A percentile compares a stretch with the other conserved stretches of the same genome.
These are phyloP conservation scores for Anabas testudineus DNA, from an alignment of 2,797 vertebrate genomes.

Conservation along the genomic window DNA sequence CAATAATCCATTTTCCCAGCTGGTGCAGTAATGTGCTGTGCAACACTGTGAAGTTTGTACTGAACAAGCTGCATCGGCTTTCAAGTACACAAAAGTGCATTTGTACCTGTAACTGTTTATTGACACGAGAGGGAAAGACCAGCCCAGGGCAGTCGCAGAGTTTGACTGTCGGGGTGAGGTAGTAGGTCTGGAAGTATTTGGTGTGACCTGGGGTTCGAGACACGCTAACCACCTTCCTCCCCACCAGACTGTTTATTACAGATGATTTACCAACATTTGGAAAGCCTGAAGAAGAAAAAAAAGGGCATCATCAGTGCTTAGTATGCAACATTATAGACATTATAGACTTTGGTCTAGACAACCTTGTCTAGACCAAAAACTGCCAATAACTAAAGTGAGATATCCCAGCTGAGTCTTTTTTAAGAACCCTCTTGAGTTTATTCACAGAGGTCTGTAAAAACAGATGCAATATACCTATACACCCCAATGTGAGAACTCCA, in stretches of 20 bases:
- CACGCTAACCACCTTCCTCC: slow-evolving; percentile 92
- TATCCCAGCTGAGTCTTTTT: neutral
- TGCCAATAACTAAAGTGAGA: neutral
- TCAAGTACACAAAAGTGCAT: neutral
- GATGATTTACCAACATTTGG: slow-evolving; percentile 95
- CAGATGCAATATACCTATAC: slow-evolving; percentile 84
- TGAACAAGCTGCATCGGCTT: slow-evolving; percentile 11
- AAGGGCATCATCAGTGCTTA: neutral
- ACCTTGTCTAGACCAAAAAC: neutral
- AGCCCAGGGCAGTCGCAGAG: slow-evolving; percentile 96
- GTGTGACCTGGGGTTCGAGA: slow-evolving; percentile 95
- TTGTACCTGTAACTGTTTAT: slow-evolving; percentile 89
- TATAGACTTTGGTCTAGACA: too few relatives aligned
- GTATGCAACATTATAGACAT: too few relatives aligned
- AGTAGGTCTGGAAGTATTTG: slow-evolving; percentile 98
- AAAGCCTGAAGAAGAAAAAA: slow-evolving; percentile 82
- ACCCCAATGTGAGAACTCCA: slow-evolving; percentile 91
- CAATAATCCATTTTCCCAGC: slow-evolving; percentile 38
- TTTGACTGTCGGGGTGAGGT: slow-evolving; percentile 91
- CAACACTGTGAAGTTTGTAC: slow-evolving; percentile 8
- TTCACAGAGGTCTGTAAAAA: neutral
- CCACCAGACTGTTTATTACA: slow-evolving; percentile 92
- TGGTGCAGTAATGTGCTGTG: too few relatives aligned
- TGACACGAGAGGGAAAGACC: slow-evolving; percentile 90
- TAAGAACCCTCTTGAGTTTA: neutral